Evolutionary conservation across 2,888 invertebrate species (phyloP).

Genomic region (Autographa gamma): DNA sequence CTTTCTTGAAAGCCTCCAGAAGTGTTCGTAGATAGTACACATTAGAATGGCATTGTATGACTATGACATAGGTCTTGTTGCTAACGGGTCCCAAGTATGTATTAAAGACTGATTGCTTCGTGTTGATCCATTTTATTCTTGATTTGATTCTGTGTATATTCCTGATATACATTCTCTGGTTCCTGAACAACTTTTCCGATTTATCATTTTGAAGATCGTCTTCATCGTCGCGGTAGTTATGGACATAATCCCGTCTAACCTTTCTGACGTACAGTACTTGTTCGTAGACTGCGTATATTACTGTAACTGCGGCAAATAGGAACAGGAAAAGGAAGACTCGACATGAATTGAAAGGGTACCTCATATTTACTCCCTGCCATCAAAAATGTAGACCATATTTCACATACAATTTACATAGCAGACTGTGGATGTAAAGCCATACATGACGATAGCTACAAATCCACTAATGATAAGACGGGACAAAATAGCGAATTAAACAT

Average conservation of each 20-base stretch:
- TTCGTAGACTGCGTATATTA: conserved; percentile 28
- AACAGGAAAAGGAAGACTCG: conserved; percentile 19
- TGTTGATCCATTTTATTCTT: conserved; percentile 57
- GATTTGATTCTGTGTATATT: conserved; percentile 49
- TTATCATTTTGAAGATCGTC: not conserved
- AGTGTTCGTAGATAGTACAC: conserved; percentile 57
- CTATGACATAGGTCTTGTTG: conserved; percentile 55
- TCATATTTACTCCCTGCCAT: conserved; percentile 16
- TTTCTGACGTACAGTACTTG: conserved; percentile 41
- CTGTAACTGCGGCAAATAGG: conserved; percentile 11
- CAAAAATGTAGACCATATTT: conserved; percentile 3
- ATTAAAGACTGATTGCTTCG: conserved; percentile 55
- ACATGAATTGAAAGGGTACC: not conserved
- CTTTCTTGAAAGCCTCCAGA: conserved; percentile 57
- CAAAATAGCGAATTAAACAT: not conserved
- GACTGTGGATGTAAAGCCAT: not conserved
- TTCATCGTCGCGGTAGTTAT: conserved; percentile 39
- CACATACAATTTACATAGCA: not conserved
- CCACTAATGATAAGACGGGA: not conserved
- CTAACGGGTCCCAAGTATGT: conserved; percentile 36
- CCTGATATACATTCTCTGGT: conserved; percentile 12
- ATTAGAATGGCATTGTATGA: conserved; percentile 67
- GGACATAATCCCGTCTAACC: conserved; percentile 38
- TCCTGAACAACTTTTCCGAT: not conserved
- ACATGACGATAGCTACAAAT: not conserved